A percentile compares a stretch with the other conserved stretches of the same genome.
These are phyloP conservation scores for Deroptyus accipitrinus DNA, from an alignment of 2,113 vertebrate species.

Conservation along the genomic window DNA sequence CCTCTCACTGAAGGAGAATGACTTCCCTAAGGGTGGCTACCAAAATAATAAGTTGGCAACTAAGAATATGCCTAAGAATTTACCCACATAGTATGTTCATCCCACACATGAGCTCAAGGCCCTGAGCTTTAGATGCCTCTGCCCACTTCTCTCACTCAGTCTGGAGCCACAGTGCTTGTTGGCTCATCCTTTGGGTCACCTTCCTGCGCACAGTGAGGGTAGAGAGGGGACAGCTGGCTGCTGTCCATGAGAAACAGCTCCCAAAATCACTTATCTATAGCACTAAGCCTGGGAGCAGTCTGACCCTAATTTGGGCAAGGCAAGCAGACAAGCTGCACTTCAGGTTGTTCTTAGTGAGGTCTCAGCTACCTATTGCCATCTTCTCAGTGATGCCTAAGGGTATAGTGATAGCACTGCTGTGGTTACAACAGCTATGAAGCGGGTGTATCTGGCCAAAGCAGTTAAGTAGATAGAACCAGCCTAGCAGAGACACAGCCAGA, in stretches of 20 bases:
- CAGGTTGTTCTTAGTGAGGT: not conserved
- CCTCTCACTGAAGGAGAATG: not conserved
- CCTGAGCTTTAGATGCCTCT: not conserved
- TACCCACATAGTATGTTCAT: not conserved
- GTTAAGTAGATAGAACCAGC: not conserved
- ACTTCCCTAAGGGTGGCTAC: not conserved
- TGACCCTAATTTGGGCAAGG: not conserved
- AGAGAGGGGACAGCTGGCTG: not conserved
- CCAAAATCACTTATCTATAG: not conserved
- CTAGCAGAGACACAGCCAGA: not conserved
- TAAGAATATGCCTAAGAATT: not conserved
- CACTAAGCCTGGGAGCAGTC: not conserved
- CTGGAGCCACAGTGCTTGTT: not conserved
- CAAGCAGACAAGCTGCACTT: not conserved
- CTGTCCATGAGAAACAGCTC: not conserved
- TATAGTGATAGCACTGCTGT: not conserved
- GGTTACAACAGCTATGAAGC: rapidly evolving
- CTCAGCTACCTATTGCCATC: not conserved
- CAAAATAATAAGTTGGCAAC: not conserved
- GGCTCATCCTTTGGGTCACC: not conserved
- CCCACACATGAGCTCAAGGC: not conserved
- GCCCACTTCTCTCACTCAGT: not conserved
- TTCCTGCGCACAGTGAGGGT: not conserved
- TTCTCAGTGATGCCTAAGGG: not conserved
- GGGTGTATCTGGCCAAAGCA: not conserved